Base-by-base conservation (phyloP, 1,140 invertebrate genomes). In the Globodera rostochiensis region DNA sequence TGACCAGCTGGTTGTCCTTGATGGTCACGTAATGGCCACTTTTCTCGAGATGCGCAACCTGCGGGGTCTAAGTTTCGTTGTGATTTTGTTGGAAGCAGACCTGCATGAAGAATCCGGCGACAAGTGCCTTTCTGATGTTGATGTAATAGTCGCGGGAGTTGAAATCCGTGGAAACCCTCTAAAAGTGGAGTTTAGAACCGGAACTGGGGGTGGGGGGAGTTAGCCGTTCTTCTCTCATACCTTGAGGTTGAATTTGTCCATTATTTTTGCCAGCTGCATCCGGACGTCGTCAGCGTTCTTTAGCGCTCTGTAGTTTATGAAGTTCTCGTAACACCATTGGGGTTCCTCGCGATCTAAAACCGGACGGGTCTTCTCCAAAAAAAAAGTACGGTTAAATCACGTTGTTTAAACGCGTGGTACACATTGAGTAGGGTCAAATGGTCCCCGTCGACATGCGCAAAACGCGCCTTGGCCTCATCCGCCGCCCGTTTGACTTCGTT, bases 71-170 rank as follows among this genome's bases (percentile, higher is more conserved):
- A 36, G 1, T 36, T 36, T 36, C 1, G 1, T 36, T 36, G 36
- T 36, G 36, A 36, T 36, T 73, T 78, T 73, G 21, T 75, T 36
- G 6, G 73, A 53, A 84, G 77, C 87, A 76, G 91, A 96, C 96
- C 94, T 99, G 97, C 97, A 99, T 99, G 90, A 99, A 99, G 89
- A 98, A 99, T 77, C 97, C 97, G 85, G 96, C 94, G 13, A 99
- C 96, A 13, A 99, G 92, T 0, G 97, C 96, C 92, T 98, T 99
- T 82, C 97, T 92, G 86, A 99, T 99, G 90, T 99, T 99, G 73
- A 98, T 94, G 90, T 99, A 99, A 90, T 99, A 99, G 91, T 99
- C 97, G 90, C 96, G 94, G 50, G 95, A 97, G 53, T 95, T 97
- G 90, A 99, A 99, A 84, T 99, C 96, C n/a, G 97, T 99, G 69